Evolutionary conservation across 2,797 vertebrate genomes (phyloP).

Genomic region (Chrosomus eos): DNA sequence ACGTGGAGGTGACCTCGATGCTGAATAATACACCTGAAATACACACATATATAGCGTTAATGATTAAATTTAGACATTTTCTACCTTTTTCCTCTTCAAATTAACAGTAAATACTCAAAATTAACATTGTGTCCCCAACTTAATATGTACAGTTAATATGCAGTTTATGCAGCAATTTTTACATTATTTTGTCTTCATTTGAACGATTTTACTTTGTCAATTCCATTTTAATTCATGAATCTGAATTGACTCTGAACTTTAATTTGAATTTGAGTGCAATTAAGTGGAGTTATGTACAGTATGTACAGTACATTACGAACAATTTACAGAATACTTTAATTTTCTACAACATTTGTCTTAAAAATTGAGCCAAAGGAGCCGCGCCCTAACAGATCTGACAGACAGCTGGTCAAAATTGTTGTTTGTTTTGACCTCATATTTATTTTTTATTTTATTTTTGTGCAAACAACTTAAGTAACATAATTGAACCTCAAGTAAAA

Average conservation of each 20-base stretch:
- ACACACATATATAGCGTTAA: slow-evolving; percentile 15
- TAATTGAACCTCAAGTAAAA: no score
- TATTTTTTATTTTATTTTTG: no score
- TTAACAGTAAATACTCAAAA: not conserved
- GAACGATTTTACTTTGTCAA: not conserved
- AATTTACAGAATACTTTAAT: not conserved
- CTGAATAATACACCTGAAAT: slow-evolving; percentile 92
- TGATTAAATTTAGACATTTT: slow-evolving; percentile 20
- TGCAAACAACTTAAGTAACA: no score
- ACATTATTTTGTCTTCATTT: not conserved
- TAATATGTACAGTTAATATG: not conserved
- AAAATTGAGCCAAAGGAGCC: no score
- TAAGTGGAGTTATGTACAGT: not conserved
- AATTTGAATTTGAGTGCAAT: not conserved
- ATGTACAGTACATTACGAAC: not conserved
- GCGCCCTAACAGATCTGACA: no score
- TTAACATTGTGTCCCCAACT: not conserved
- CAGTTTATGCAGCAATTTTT: not conserved
- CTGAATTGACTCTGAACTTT: not conserved
- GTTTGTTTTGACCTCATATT: no score
- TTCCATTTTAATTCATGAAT: not conserved
- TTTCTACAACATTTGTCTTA: not conserved
- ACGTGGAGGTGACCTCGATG: slow-evolving; percentile 97
- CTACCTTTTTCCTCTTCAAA: not conserved
- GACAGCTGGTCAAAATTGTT: no score